These are phyloP conservation scores for Agrotis clavis DNA, from an alignment of 2,888 invertebrate genomes.

Conservation along the genomic window DNA sequence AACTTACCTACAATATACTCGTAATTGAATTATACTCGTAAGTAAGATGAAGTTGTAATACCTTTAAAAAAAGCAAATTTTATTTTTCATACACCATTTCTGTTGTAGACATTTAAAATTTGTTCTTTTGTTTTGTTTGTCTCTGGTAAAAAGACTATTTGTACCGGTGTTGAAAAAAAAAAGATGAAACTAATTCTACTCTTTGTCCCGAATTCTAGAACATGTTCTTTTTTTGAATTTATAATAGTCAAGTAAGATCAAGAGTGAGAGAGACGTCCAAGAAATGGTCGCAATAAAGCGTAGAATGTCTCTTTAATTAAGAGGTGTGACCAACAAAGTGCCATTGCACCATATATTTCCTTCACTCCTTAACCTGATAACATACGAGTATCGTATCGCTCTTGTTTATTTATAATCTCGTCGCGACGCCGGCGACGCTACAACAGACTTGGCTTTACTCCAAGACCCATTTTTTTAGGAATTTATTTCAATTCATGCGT, in stretches of 20 bases:
- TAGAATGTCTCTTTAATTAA: constrained; percentile 5
- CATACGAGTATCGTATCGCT: constrained; percentile 46
- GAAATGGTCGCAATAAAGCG: neutral
- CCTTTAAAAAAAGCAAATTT: neutral
- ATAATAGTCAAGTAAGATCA: neutral
- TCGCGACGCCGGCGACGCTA: constrained; percentile 62
- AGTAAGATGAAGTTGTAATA: neutral
- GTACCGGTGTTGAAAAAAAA: neutral
- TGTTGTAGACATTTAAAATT: neutral
- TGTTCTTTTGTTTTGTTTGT: neutral
- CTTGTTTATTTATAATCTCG: constrained; percentile 70
- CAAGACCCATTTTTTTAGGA: constrained; percentile 69
- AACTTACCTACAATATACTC: neutral
- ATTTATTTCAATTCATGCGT: constrained; percentile 68
- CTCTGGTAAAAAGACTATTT: neutral
- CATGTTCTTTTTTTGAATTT: neutral
- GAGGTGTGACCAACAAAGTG: neutral
- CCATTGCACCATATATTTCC: constrained; percentile 12
- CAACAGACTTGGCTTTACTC: constrained; percentile 68
- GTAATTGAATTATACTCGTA: constrained; percentile 8
- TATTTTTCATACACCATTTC: neutral
- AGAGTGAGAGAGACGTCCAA: neutral
- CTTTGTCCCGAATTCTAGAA: too few relatives aligned
- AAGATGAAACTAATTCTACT: too few relatives aligned
- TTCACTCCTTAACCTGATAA: constrained; percentile 42